Evolutionary conservation across 2,888 invertebrate genomes (phyloP), one percentile per base, ranked within the genome.

Genomic region (Morinoia aosen): DNA sequence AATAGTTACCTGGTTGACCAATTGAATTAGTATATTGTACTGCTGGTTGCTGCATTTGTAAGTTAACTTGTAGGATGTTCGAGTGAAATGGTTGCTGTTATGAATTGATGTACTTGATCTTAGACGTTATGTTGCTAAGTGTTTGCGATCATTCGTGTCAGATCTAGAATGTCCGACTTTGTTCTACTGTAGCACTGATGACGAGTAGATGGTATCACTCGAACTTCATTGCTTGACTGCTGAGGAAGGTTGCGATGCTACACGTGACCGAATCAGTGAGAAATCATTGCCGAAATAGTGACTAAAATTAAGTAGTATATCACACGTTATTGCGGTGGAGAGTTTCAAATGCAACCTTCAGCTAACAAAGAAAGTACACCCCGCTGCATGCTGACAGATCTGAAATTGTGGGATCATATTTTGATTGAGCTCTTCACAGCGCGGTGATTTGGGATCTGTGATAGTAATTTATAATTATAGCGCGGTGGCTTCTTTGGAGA

Each of bases 81-180:
- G 33, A 16, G 76, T 76, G 76, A 76, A 10, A 61, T 2, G 61
- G 61, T 61, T 61, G 61, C 61, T 61, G 61, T 61, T 61, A 61
- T 61, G 61, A 61, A 61, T 61, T 61, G 61, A 61, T 61, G 61
- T 61, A 61, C 8, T 76, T 76, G 76, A 76, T 76, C 76, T 76
- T 76, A 76, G 76, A 76, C 76, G 76, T 76, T 76, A 76, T 76
- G 76, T 76, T 76, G 76, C 76, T 76, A 76, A 76, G 76, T 76
- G 76, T 76, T 76, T 76, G 76, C 76, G 76, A 76, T 76, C 76
- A 76, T 76, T 76, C 25, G 76, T 76, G 33, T 76, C 16, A 25
- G 76, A 33, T 76, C 76, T 25, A 76, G 76, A 76, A 76, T 76
- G 76, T 76, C 76, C 33, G 76, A 76, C 76, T 76, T 76, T 76